These are phyloP conservation scores for Brassicogethes aeneus DNA, from an alignment of 2,888 invertebrate species.

Conservation along the genomic window DNA sequence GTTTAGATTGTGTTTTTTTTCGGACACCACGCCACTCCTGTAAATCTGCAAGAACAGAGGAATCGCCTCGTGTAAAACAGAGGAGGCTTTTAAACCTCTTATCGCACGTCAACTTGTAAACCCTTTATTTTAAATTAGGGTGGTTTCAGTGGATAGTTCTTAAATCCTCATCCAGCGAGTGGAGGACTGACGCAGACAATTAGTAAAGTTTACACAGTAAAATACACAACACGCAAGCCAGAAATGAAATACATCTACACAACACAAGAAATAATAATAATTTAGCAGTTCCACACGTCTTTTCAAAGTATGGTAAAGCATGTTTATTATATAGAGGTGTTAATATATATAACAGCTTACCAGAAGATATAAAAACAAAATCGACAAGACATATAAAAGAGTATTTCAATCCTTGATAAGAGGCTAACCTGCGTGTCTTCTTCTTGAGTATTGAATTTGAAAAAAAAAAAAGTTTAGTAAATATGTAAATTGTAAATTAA, in stretches of 20 bases:
- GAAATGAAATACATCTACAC: too few species aligned
- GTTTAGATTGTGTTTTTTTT: too few species aligned
- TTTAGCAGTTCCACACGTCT: too few species aligned
- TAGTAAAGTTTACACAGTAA: not conserved
- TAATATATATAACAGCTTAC: too few species aligned
- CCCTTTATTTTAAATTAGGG: slow-evolving; percentile 5
- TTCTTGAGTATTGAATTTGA: not conserved
- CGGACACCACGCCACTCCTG: not conserved
- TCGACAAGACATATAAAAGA: too few species aligned
- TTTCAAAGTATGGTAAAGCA: too few species aligned
- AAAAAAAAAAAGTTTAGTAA: too few species aligned
- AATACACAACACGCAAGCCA: not conserved
- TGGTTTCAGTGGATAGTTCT: slow-evolving; percentile 27
- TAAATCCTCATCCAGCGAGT: slow-evolving; percentile 58
- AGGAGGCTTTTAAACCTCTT: slow-evolving; percentile 48
- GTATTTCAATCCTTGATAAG: too few species aligned
- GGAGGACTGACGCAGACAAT: slow-evolving; percentile 50
- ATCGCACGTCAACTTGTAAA: slow-evolving; percentile 25
- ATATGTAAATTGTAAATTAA: too few species aligned
- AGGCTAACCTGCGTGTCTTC: too few species aligned
- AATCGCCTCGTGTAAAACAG: slow-evolving; percentile 61
- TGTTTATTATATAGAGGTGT: not conserved
- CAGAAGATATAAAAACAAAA: too few species aligned
- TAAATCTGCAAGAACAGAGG: slow-evolving; percentile 35
- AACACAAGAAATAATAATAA: too few species aligned